These are phyloP conservation scores for Heliornis fulica DNA, from an alignment of 2,113 vertebrate species.

Conservation along the genomic window DNA sequence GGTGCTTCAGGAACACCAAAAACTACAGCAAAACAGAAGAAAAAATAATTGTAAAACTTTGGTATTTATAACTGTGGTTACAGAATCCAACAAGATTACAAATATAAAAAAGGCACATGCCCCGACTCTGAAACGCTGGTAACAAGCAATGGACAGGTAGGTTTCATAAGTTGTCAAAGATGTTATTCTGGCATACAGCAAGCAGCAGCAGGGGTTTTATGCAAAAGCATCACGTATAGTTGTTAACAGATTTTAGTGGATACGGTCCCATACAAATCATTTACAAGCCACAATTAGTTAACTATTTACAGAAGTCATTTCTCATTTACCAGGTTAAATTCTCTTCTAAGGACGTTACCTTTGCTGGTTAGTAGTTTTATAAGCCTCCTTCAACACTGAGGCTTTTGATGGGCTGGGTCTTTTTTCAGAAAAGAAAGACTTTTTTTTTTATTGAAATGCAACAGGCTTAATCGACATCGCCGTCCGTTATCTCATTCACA, in stretches of 20 bases:
- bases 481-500: conserved; percentile 79
- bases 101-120: conserved; percentile 76
- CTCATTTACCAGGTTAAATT: conserved; percentile 80
- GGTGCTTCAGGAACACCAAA: conserved; percentile 63
- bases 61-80: conserved; percentile 62
- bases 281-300: conserved; percentile 95
- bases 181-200: conserved; percentile 88
- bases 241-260: conserved; percentile 90
- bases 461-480: conserved; percentile 83
- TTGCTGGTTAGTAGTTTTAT: conserved; percentile 91
- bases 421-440: conserved; percentile 45
- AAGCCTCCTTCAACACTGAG: conserved; percentile 79
- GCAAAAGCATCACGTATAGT: conserved; percentile 83
- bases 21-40: conserved; percentile 70
- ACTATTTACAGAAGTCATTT: conserved; percentile 91
- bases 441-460: conserved; percentile 84
- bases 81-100: conserved; percentile 76
- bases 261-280: conserved; percentile 84
- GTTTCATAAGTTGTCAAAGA: conserved; percentile 70
- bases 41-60: conserved; percentile 63
- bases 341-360: conserved; percentile 75
- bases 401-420: conserved; percentile 54
- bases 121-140: conserved; percentile 71
- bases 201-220: conserved; percentile 89
- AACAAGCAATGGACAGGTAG: conserved; percentile 76